Base-by-base conservation (phyloP, 2,113 vertebrate species). In the Neogale vison region DNA sequence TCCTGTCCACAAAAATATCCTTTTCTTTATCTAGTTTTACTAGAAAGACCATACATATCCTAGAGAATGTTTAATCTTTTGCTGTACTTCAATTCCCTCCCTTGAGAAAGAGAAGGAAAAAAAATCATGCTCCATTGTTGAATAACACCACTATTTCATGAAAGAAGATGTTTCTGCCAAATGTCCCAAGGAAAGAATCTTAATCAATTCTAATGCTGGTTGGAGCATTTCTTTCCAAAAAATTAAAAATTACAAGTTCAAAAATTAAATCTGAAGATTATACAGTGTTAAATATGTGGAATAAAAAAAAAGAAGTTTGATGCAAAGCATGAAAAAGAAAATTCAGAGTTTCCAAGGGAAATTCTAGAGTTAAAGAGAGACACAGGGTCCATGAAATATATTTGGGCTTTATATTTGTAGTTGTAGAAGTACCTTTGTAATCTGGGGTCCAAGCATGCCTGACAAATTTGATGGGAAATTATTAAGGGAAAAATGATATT, bases 211-310 rank as follows among this genome's bases (percentile, higher is more conserved):
- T 95, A 76, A 17, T 92, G 39, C 87, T 96, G 39, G 29, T 77
- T 89, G 67, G 76, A 90, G 20, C 6, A 71, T 65, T 95, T 74
- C 47, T 84, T 74, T 92, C 7, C 39, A 12, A 80, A 95, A 92
- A 86, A 34, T 86, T 65, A 85, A 94, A 96, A 95, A 36, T 71
- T n/a, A 34, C 29, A 93, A 85, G 6, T 97, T 83, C 34, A 81
- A 45, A 96, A 76, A 88, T 69, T n/a, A 81, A 94, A 86, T 85
- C 20, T 57, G 71, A 50, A 94, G 65, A 93, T 55, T 85, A 85
- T 65, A 2, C 2, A 71, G 6, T 92, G 34, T 90, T 84, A 84
- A 63, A 61, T 69, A 72, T 20, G 47, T 63, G 24, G 6, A 50
- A 71, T 50, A 7, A 17, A 12, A 45, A 57, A 63, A 88, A 67